Conservation (phyloP, 37 sponge, comb jelly and placozoan species). For the Oopsacas minuta region DNA sequence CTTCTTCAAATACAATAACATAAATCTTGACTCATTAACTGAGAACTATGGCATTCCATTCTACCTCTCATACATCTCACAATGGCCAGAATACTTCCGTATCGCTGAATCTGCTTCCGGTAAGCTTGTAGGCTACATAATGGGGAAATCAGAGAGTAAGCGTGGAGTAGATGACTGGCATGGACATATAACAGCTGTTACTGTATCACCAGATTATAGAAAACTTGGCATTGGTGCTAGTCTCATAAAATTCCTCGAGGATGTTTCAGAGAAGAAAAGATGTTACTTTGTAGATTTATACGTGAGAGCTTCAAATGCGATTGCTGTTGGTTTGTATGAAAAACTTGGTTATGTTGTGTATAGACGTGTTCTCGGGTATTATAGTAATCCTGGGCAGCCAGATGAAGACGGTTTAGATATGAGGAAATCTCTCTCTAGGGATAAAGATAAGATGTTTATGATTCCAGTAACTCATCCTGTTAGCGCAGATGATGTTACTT, state of each 20-base stretch:
- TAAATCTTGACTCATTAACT: conserved; percentile 82
- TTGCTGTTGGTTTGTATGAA: conserved; percentile 84
- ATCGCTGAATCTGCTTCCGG: conserved; percentile 79
- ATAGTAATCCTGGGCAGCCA: conserved; percentile 30
- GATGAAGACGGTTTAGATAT: conserved; percentile 92
- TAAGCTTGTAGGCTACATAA: conserved; percentile 89
- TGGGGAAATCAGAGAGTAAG: conserved; percentile 66
- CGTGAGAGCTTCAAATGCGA: conserved; percentile 75
- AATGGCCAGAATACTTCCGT: conserved; percentile 90
- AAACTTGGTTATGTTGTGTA: conserved; percentile 79
- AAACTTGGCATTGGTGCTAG: conserved; percentile 71
- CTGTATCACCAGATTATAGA: conserved; percentile 68
- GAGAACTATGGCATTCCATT: conserved; percentile 83
- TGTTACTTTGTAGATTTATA: conserved; percentile 92
- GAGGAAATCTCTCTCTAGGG: conserved; percentile 66
- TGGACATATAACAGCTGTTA: conserved; percentile 95
- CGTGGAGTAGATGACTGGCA: conserved; percentile 60
- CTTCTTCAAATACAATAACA: conserved; percentile 63
- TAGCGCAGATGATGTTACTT: conserved; percentile 31
- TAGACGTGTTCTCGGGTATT: conserved; percentile 63
- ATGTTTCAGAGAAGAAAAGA: conserved; percentile 70
- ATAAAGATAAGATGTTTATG: conserved; percentile 48
- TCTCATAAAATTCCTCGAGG: conserved; percentile 76
- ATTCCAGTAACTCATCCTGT: conserved; percentile 41
- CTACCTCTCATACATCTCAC: conserved; percentile 62